Conservation (phyloP, 2,113 vertebrate genomes). For the Anoplopoma fimbria region DNA sequence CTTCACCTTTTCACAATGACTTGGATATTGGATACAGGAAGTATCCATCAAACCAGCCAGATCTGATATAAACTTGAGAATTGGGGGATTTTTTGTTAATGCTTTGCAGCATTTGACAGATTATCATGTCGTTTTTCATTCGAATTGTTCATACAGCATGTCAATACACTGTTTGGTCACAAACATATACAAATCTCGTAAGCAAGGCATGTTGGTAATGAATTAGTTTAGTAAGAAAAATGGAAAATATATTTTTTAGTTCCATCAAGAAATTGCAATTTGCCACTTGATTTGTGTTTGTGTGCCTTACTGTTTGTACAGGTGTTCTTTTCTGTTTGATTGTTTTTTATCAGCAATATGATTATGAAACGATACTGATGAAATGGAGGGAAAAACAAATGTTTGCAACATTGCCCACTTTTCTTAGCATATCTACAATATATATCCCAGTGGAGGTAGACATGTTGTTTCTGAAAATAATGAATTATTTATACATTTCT, state of each 20-base stretch:
- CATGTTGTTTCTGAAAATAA: conserved; percentile 4
- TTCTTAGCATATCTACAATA: background rate
- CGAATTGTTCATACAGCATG: background rate
- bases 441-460: background rate
- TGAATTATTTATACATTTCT: conserved; percentile 18
- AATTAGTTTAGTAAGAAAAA: conserved; percentile 35
- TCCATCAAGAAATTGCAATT: conserved; percentile 29
- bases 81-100: background rate
- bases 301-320: conserved; percentile 33
- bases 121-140: conserved; percentile 23
- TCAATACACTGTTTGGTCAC: no score
- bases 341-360: background rate
- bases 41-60: background rate
- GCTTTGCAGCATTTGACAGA: conserved; percentile 10
- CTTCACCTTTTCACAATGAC: conserved; percentile 4
- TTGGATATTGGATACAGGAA: conserved; percentile 16
- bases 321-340: background rate
- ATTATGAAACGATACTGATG: background rate
- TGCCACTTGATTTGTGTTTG: conserved; percentile 32
- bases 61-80: background rate
- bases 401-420: background rate
- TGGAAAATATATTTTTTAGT: conserved; percentile 8
- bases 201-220: conserved; percentile 31
- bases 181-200: background rate
- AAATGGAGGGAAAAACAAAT: background rate